Evolutionary conservation across 2,113 vertebrate genomes (phyloP), one percentile per base, ranked within the genome.

Genomic region (Prochilodus magdalenae): DNA sequence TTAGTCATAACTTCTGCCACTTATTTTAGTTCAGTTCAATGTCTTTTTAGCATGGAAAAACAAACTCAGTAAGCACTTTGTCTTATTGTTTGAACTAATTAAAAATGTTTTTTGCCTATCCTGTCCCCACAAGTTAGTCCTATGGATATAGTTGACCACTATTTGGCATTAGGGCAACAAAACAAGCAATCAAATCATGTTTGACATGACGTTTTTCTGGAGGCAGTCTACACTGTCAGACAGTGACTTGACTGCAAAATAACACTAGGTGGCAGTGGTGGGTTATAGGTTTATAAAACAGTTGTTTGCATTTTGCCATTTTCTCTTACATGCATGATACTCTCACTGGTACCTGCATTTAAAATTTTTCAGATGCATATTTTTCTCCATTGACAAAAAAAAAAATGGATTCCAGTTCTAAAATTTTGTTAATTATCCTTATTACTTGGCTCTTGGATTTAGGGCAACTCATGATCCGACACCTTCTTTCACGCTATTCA

Each of bases 191-290:
- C 3, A 24, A 70, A 60, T 24, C 57, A 22, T 22, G 4, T 60
- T 44, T 70, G 12, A 67, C 20, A 44, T 20, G 20, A 44, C 22
- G 24, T 6, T 26, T 18, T 14, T 69, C 11, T 70, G 33, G 20
- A 70, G 36, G 2, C 30, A 55, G 16, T 29, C 30, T 11, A 0
- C 29, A 0, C 5, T 47, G 24, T 0, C 24, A 29, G 26, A 30
- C 10, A 7, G 12, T 26, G 13, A 14, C 18, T 36, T 69, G 53
- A 24, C 16, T 57, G 18, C 65, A 57, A 57, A 44, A 7, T 30
- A 60, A 49, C 77, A 62, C 53, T 59, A 72, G 77, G 55, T 72
- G 77, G 77, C 77, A 80, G 36, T 47, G 18, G 49, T 29, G 55
- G 44, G 63, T 29, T 70, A 15, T 47, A 55, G 27, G 57, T 36